A percentile compares a stretch with the other conserved stretches of the same genome.
phyloP scores from a whole-genome alignment of 2,797 vertebrate species.

The Nannoperca obscura region DNA sequence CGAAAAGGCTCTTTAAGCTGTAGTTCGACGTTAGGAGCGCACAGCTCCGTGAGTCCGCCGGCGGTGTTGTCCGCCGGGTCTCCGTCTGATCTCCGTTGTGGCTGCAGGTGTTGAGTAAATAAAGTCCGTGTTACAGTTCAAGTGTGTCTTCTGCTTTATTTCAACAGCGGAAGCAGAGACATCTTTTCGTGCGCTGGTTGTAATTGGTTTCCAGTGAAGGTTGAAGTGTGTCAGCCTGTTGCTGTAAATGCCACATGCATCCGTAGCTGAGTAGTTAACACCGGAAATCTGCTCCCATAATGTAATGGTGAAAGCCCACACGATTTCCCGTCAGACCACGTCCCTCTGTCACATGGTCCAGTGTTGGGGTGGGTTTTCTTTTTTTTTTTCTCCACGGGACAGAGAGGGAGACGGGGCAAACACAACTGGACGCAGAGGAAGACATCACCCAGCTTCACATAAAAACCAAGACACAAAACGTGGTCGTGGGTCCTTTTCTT shows the following conservation, averaged over 20 bases:
- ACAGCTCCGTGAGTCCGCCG: conserved; percentile 54
- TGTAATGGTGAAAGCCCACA: conserved; percentile 72
- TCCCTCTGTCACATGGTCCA: conserved; percentile 81
- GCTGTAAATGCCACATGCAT: conserved; percentile 41
- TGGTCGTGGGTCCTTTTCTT: neutral
- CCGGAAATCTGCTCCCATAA: conserved; percentile 76
- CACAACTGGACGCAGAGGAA: conserved; percentile 35
- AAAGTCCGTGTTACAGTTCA: conserved; percentile 80
- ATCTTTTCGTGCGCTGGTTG: neutral
- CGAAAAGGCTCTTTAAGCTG: conserved; percentile 43
- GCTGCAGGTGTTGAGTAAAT: conserved; percentile 81
- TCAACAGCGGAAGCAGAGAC: neutral
- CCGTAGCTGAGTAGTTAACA: conserved; percentile 57
- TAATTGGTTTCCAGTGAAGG: conserved; percentile 15
- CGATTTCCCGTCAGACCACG: conserved; percentile 76
- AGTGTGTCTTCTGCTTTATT: conserved; percentile 7
- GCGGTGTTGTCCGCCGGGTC: conserved; percentile 55
- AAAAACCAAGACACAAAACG: neutral
- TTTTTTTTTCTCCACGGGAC: neutral
- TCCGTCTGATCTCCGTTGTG: conserved; percentile 70
- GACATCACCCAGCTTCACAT: conserved; percentile 6
- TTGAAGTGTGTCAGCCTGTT: conserved; percentile 43
- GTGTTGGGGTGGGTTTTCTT: neutral
- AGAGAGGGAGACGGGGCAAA: conserved; percentile 32
- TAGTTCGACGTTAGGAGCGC: conserved; percentile 43